These are phyloP conservation scores for Ericerus pela DNA, from an alignment of 1,140 invertebrate genomes.

Conservation along the genomic window DNA sequence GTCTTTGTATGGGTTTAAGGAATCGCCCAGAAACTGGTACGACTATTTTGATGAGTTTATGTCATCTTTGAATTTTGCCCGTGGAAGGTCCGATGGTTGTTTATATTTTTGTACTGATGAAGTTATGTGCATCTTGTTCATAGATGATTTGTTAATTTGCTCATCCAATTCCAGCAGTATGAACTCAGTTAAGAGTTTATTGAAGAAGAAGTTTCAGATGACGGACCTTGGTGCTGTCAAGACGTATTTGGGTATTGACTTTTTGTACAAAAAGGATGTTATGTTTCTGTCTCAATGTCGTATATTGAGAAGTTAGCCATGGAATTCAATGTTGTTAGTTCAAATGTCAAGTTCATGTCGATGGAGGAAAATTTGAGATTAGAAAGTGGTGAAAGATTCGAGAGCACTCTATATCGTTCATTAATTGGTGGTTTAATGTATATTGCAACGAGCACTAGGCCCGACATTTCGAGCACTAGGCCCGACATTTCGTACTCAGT, in stretches of 20 bases:
- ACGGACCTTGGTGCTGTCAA: background rate
- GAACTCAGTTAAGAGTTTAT: background rate
- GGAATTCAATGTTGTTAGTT: conserved; percentile 1
- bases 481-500: too few species aligned
- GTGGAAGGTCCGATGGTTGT: background rate
- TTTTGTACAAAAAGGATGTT: background rate
- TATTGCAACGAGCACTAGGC: background rate
- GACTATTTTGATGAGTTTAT: conserved; percentile 6
- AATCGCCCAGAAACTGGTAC: conserved; percentile 1
- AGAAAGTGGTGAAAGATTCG: background rate
- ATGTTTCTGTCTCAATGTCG: background rate
- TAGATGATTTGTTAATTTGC: background rate
- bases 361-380: conserved; percentile 11
- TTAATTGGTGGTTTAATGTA: conserved; percentile 7
- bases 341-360: background rate
- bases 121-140: background rate
- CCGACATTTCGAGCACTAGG: conserved; percentile 1
- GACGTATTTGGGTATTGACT: conserved; percentile 7
- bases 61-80: background rate
- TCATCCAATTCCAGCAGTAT: background rate
- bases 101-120: background rate
- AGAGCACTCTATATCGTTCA: background rate
- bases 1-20: conserved; percentile 11
- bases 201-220: conserved; percentile 8
- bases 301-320: conserved; percentile 3